Base-by-base conservation (phyloP, 2,797 vertebrate species). In the Tragopan temminckii region DNA sequence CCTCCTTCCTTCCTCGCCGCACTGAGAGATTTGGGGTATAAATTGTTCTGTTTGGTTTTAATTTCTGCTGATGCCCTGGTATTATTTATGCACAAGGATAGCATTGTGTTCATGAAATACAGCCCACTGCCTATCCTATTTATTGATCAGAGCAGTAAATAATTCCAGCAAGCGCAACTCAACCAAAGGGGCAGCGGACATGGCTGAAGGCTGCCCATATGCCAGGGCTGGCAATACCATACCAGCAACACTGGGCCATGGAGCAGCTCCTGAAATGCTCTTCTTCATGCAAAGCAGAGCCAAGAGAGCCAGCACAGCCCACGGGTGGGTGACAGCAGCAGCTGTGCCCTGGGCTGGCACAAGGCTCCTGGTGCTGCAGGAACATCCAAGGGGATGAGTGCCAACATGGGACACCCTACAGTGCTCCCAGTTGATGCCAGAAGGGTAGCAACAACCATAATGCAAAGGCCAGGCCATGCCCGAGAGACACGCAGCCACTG, bases 111-210 rank as follows among this genome's bases (percentile, higher is more conserved):
- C 58, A 4, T 92, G 84, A 96, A 91, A 93, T 91, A 88, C 80
- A 90, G 75, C 70, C 67, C 2, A 0, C 74, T 84, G 88, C 85
- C 91, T 63, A 23, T 18, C 19, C 78, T 36, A 43, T 53, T 89
- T 85, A 96, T 93, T 24, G 68, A 95, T 50, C 68, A 7, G 14
- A 0, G 53, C 78, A 38, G 71, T 88, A 86, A 95, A 89, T 82
- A 82, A 90, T 61, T 53, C 71, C 90, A 89, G 59, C 35, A 12
- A 86, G 80, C 83, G 77, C 93, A 77, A 66, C 64, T 90, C 80
- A 92, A 64, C 71, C 13, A 1, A 77, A 31, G 3, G 1, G 91
- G 83, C 80, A 82, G 75, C 68, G n/a, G 86, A 67, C 13, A 0
- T 1, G 6, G 17, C 38, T 7, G 1, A 45, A 72, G 67, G 70